Percentiles rank a stretch among this genome's conserved stretches.
These are phyloP conservation scores for Contarinia nasturtii DNA, from an alignment of 1,140 invertebrate genomes.

Conservation along the genomic window DNA sequence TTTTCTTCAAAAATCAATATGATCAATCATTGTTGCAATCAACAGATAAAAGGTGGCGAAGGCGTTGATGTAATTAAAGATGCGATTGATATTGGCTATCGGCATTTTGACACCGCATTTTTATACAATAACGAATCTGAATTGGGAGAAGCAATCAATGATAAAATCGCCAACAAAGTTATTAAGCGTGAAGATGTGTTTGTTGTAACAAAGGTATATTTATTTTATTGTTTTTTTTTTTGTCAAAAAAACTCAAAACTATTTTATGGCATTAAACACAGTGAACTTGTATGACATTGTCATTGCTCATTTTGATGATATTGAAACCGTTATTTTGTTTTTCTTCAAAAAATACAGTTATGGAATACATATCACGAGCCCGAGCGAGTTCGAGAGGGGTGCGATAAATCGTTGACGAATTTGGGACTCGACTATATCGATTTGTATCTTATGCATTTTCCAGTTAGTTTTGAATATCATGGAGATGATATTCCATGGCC, in stretches of 20 bases:
- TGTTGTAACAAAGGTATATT: conserved; percentile 49
- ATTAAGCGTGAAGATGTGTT: conserved; percentile 70
- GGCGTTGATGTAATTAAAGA: conserved; percentile 39
- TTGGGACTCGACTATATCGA: conserved; percentile 61
- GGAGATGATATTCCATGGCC: too few relatives aligned
- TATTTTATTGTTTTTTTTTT: conserved; percentile 29
- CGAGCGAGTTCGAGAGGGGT: conserved; percentile 19
- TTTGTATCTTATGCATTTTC: conserved; percentile 59
- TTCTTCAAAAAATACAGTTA: too few relatives aligned
- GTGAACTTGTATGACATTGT: too few relatives aligned
- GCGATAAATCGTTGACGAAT: conserved; percentile 33
- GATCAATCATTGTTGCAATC: neutral
- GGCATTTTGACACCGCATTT: conserved; percentile 68
- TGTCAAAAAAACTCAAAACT: too few relatives aligned
- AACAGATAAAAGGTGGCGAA: conserved; percentile 38
- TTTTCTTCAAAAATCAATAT: neutral
- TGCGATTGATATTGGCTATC: conserved; percentile 59
- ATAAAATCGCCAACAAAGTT: conserved; percentile 38
- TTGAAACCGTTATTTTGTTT: too few relatives aligned
- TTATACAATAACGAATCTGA: conserved; percentile 60
- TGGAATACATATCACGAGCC: conserved; percentile 16
- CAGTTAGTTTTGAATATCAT: conserved; percentile 14
- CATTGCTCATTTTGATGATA: too few relatives aligned
- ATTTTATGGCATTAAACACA: too few relatives aligned
- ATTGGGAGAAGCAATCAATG: conserved; percentile 48